Conservation (phyloP, 2,888 invertebrate genomes). For the Orthonevra nobilis region DNA sequence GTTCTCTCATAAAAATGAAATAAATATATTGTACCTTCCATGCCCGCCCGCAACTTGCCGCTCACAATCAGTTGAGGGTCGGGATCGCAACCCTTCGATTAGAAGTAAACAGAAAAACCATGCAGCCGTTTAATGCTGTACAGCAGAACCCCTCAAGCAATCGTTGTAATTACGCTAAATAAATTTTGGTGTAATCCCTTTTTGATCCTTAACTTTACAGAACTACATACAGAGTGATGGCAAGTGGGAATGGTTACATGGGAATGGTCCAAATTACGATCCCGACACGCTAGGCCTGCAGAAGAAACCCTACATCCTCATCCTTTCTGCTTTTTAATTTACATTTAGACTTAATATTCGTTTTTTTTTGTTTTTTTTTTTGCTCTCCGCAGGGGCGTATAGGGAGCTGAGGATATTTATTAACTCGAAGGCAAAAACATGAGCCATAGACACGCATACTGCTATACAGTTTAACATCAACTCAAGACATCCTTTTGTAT, state of each 20-base stretch:
- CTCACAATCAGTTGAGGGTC: not conserved
- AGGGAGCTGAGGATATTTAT: constrained; percentile 43
- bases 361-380: too few relatives aligned
- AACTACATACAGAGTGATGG: constrained; percentile 48
- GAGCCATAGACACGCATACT: constrained; percentile 15
- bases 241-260: constrained; percentile 52
- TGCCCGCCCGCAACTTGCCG: not conserved
- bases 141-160: constrained; percentile 44
- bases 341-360: constrained; percentile 57
- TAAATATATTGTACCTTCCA: constrained; percentile 60
- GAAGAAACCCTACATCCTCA: constrained; percentile 11
- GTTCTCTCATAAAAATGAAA: constrained; percentile 63
- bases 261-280: constrained; percentile 65
- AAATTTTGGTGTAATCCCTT: constrained; percentile 68
- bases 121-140: constrained; percentile 30
- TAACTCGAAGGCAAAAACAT: constrained; percentile 45
- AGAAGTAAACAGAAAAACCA: constrained; percentile 3
- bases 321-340: constrained; percentile 60
- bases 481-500: constrained; percentile 49
- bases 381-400: not conserved
- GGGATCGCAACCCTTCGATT: constrained; percentile 36
- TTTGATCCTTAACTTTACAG: constrained; percentile 68
- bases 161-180: constrained; percentile 68
- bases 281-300: constrained; percentile 60
- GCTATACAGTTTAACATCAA: constrained; percentile 58